Conservation (phyloP, 2,113 vertebrate species). For the Galemys pyrenaicus region DNA sequence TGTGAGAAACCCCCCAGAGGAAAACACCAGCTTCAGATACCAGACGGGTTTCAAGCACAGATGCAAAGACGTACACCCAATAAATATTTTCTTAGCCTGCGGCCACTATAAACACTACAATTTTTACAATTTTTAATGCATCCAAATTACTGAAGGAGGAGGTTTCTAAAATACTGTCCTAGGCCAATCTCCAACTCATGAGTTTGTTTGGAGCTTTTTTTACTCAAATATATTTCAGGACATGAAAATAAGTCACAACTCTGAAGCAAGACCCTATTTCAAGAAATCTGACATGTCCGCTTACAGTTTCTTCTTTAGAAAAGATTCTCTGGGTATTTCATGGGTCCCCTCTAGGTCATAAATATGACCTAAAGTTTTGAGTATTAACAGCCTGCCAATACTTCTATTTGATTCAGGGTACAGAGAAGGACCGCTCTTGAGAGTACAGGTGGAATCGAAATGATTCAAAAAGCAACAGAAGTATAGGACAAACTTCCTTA, state of each 20-base stretch:
- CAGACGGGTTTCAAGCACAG: constrained; percentile 70
- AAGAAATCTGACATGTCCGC: background rate
- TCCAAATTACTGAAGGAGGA: constrained; percentile 60
- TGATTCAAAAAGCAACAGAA: background rate
- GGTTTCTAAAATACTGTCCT: constrained; percentile 71
- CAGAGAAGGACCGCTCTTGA: background rate
- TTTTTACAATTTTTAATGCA: constrained; percentile 71
- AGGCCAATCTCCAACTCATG: background rate
- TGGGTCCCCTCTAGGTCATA: background rate
- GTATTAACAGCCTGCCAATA: background rate
- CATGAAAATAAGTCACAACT: constrained; percentile 5
- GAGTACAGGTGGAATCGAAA: background rate
- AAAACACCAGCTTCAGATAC: constrained; percentile 61
- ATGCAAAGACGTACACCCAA: constrained; percentile 75
- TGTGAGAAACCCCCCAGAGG: constrained; percentile 65
- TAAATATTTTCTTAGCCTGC: constrained; percentile 79
- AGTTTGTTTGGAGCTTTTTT: background rate
- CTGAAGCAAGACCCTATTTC: background rate
- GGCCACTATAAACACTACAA: constrained; percentile 73
- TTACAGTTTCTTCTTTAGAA: background rate
- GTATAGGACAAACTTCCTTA: background rate
- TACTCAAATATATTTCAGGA: background rate
- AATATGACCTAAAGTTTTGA: background rate
- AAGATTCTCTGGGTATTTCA: background rate
- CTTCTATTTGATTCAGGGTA: background rate